Evolutionary conservation across 2,888 invertebrate species (phyloP), one percentile per base, ranked within the genome.

Genomic region (Neoaliturus tenellus): DNA sequence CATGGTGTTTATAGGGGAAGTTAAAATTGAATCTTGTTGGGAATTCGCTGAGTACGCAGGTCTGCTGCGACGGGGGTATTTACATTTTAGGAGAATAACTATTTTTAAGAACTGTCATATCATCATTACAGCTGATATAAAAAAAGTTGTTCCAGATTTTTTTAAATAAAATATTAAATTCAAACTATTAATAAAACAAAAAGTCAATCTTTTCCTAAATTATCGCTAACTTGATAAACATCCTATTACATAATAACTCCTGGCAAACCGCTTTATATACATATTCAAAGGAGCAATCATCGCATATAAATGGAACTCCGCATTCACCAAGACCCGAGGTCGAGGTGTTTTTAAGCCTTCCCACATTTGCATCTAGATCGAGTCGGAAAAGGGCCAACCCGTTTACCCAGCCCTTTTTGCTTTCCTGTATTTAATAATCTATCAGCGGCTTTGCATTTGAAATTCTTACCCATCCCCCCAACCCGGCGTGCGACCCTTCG

Each of bases 391-490:
- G 75, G 75, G 35, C 75, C 75, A 75, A 75, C 75, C 39, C 75
- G 75, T 75, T 75, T 75, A 75, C 28, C 39, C 39, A 71, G 35
- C 71, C 75, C 75, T 75, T 75, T 75, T 75, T 75, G 48, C 41
- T 41, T 41, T 75, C 75, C 75, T 75, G 75, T 75, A 75, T 75
- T 75, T 75, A 75, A 75, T 75, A 75, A 75, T 75, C 75, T 44
- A 75, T 75, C 75, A 75, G 75, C 75, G 39, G 75, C 44, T 75
- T 48, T 75, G 75, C 41, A 75, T 75, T 75, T 75, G 48, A n/a
- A 75, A 75, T 75, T 41, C 75, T 75, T 69, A 69, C 35, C 39
- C 69, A n/a, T 23, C 69, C 69, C 39, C 35, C 20, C 39, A 5
- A n/a, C 69, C 1, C 67, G n/a, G 14, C 48, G 6, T 48, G 14